Evolutionary conservation across 2,888 invertebrate species (phyloP).

Genomic region (Diaphora mendica): DNA sequence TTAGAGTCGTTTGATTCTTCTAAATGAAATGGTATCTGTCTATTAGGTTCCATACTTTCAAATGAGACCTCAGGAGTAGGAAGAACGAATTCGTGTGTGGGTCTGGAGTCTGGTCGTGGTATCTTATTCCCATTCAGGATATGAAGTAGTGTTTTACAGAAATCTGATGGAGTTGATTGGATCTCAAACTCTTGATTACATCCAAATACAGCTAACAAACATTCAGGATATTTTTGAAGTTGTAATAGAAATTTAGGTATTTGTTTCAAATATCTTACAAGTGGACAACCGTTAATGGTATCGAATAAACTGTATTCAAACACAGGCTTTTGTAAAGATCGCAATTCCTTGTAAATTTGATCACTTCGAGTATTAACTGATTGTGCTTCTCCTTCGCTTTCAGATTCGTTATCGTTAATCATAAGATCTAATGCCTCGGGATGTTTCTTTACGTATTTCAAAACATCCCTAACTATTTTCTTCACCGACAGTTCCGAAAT

Average conservation of each 20-base stretch:
- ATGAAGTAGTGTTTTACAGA: background rate
- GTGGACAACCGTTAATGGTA: background rate
- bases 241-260: background rate
- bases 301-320: background rate
- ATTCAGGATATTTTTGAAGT: background rate
- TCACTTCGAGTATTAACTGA: background rate
- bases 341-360: background rate
- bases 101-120: background rate
- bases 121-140: background rate
- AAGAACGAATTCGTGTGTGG: background rate
- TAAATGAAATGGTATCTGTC: background rate
- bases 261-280: background rate
- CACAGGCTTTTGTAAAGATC: background rate
- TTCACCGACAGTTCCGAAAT: background rate
- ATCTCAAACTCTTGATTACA: background rate
- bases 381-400: background rate
- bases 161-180: background rate
- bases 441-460: background rate
- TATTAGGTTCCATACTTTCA: background rate
- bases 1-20: background rate
- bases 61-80: background rate
- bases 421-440: conserved; percentile 7
- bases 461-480: background rate
- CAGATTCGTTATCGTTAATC: background rate
- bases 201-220: background rate